phyloP scores from a whole-genome alignment of 2,797 vertebrate genomes.

The Hapalemur alaotrensis region DNA sequence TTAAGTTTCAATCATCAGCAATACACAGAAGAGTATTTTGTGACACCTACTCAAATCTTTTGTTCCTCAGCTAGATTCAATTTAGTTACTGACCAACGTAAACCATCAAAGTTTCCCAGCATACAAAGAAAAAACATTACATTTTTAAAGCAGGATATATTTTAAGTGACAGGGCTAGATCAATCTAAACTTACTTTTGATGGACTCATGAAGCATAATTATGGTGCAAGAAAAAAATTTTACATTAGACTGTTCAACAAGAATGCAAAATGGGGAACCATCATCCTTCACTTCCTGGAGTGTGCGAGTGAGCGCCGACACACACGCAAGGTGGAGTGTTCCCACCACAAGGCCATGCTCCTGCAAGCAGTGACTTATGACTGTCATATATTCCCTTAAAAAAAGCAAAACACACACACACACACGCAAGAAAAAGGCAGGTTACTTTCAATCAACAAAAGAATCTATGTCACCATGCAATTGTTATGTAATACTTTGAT shows the following conservation, averaged over 20 bases:
- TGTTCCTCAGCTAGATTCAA: neutral
- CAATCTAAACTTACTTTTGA: conserved; percentile 90
- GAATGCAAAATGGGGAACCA: conserved; percentile 90
- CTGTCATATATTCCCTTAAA: conserved; percentile 90
- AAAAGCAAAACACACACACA: conserved; percentile 58
- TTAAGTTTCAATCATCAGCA: neutral
- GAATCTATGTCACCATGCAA: conserved; percentile 64
- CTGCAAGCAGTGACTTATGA: conserved; percentile 88
- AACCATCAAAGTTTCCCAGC: neutral
- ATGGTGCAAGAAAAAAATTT: conserved; percentile 88
- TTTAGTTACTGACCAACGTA: neutral
- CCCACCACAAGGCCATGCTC: conserved; percentile 89
- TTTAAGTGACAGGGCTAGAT: conserved; percentile 50
- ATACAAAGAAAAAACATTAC: neutral
- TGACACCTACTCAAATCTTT: neutral
- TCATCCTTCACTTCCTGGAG: conserved; percentile 89
- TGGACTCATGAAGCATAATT: conserved; percentile 89
- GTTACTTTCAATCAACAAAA: conserved; percentile 72
- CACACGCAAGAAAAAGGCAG: neutral
- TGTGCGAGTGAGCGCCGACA: conserved; percentile 85
- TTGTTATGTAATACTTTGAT: neutral
- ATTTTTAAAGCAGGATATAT: conserved; percentile 40
- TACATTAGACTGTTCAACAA: conserved; percentile 88
- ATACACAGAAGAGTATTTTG: neutral
- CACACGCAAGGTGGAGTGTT: conserved; percentile 88